Evolutionary conservation across 2,888 invertebrate species (phyloP).

Genomic region (Nemoura dubitans): DNA sequence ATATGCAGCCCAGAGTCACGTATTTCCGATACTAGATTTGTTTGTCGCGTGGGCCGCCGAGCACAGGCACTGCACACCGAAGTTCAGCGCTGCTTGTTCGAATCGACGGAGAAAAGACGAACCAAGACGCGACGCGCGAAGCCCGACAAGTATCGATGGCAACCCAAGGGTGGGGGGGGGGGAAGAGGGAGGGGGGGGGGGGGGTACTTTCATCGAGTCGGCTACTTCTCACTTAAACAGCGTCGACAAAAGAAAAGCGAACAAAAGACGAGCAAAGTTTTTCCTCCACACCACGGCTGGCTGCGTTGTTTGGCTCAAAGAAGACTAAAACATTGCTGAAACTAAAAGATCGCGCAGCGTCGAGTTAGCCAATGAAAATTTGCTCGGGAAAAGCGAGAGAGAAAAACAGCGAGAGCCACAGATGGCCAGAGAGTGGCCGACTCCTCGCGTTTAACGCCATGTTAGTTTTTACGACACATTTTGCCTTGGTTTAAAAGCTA

Average conservation of each 20-base stretch:
- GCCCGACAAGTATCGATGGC: neutral
- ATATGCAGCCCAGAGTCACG: too few species aligned
- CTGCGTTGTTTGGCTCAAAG: neutral
- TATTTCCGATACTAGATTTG: too few species aligned
- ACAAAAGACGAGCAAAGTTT: neutral
- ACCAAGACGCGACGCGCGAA: neutral
- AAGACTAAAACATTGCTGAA: neutral
- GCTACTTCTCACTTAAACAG: slow-evolving; percentile 5
- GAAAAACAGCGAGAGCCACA: too few species aligned
- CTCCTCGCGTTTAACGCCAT: too few species aligned
- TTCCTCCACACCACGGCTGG: neutral
- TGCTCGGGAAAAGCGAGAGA: neutral
- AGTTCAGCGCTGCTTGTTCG: neutral
- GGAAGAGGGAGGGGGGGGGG: neutral
- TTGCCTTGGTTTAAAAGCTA: too few species aligned
- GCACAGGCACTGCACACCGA: neutral
- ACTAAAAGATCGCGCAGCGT: neutral
- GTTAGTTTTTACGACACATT: too few species aligned
- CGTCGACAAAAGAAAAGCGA: neutral
- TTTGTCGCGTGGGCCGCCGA: too few species aligned
- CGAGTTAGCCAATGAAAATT: neutral
- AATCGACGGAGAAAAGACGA: neutral
- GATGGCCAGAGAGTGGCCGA: too few species aligned
- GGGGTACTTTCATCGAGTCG: neutral
- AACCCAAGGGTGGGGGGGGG: neutral